Evolutionary conservation across 2,888 invertebrate genomes (phyloP).

Genomic region (Barypeithes pellucidus): DNA sequence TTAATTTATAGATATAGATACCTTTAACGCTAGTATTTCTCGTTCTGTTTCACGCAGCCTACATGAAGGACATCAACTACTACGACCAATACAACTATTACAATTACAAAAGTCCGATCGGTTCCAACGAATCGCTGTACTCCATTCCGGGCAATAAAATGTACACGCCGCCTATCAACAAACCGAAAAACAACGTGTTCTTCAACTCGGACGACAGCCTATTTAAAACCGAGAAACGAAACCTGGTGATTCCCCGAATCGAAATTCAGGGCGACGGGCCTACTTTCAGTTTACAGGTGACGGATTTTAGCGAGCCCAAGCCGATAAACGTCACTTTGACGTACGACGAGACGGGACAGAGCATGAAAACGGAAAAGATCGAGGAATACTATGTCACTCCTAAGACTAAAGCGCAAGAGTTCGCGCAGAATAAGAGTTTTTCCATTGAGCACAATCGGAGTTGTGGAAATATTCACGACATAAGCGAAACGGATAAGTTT

Average conservation of each 20-base stretch:
- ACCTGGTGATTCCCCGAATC: conserved; percentile 67
- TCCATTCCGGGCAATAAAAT: conserved; percentile 62
- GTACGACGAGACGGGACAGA: conserved; percentile 63
- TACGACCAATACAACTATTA: conserved; percentile 60
- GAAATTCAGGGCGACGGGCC: conserved; percentile 67
- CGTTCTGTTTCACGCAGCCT: conserved; percentile 67
- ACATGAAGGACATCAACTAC: conserved; percentile 63
- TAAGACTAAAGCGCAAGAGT: conserved; percentile 60
- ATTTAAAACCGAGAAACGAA: conserved; percentile 66
- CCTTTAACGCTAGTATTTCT: conserved; percentile 50
- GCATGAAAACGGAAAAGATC: conserved; percentile 63
- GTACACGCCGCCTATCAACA: conserved; percentile 67
- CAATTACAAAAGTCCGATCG: conserved; percentile 52
- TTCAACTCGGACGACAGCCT: conserved; percentile 69
- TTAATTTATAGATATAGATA: too few species aligned
- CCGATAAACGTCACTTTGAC: conserved; percentile 71
- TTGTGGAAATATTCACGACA: conserved; percentile 60
- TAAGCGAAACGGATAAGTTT: conserved; percentile 63
- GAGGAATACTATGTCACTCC: conserved; percentile 58
- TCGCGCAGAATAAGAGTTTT: conserved; percentile 66
- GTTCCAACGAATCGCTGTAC: conserved; percentile 67
- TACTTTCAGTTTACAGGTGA: conserved; percentile 68
- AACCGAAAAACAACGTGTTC: conserved; percentile 68
- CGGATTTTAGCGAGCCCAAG: conserved; percentile 68
- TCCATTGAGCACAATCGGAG: conserved; percentile 66